These are phyloP conservation scores for Montipora efflorescens DNA, from an alignment of 64 coral and sea anemone species.

Conservation along the genomic window DNA sequence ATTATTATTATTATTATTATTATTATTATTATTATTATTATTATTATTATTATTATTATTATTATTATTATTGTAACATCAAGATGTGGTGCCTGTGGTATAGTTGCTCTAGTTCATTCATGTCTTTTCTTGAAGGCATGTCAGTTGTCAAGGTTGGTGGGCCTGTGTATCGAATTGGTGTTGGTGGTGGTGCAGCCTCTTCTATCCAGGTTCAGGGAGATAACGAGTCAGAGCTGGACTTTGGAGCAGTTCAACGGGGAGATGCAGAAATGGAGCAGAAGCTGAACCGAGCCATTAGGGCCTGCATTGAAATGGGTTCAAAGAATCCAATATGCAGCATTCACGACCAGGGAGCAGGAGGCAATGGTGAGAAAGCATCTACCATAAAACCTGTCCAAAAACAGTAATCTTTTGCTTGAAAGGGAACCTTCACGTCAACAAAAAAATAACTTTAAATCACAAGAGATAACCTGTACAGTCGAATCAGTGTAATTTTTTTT, in stretches of 20 bases:
- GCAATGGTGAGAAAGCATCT: conserved; percentile 76
- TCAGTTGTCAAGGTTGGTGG: conserved; percentile 95
- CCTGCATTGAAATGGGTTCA: conserved; percentile 89
- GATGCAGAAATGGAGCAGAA: conserved; percentile 99
- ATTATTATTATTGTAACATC: too few species aligned
- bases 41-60: too few species aligned
- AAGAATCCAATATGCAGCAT: conserved; percentile 96
- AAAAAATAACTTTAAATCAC: too few species aligned
- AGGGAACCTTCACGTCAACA: too few species aligned
- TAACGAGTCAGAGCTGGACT: conserved; percentile 94
- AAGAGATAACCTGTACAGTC: too few species aligned
- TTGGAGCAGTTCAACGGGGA: conserved; percentile 97
- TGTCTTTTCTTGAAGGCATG: conserved; percentile 71
- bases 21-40: too few species aligned
- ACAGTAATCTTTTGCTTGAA: too few species aligned
- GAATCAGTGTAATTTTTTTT: too few species aligned
- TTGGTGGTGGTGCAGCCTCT: conserved; percentile 94
- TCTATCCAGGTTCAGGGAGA: conserved; percentile 98
- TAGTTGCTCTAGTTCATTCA: neutral
- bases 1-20: too few species aligned
- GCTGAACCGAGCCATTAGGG: conserved; percentile 89
- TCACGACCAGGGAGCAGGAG: conserved; percentile 97
- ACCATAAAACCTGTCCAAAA: too few species aligned
- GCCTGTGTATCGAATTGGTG: conserved; percentile 96
- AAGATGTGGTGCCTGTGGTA: too few species aligned